phyloP scores from a whole-genome alignment of 2,888 invertebrate genomes.

The Deilephila elpenor region DNA sequence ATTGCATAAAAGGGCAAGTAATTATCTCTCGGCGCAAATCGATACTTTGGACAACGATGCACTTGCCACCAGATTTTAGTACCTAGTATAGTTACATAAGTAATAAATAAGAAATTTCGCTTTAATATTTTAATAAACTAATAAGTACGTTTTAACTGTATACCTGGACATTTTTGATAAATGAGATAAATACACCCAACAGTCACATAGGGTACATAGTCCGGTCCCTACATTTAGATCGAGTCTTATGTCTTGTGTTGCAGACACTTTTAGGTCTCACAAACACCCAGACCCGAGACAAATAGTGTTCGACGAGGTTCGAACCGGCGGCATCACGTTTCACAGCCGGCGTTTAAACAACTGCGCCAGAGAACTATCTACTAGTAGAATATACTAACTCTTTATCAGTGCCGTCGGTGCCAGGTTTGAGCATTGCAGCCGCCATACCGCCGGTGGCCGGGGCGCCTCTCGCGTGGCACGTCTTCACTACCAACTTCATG shows the following conservation, averaged over 20 bases:
- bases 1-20: too few relatives aligned
- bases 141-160: too few relatives aligned
- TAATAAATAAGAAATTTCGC: too few relatives aligned
- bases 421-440: conserved; percentile 82
- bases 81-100: too few relatives aligned
- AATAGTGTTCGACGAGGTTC: background rate
- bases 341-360: background rate
- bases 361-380: background rate
- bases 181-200: conserved; percentile 1
- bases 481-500: conserved; percentile 83
- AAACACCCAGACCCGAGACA: background rate
- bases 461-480: conserved; percentile 85
- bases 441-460: conserved; percentile 89
- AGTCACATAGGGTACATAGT: too few relatives aligned
- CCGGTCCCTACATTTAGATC: background rate
- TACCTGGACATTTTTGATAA: too few relatives aligned
- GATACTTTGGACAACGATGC: too few relatives aligned
- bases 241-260: background rate
- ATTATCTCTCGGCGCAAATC: too few relatives aligned
- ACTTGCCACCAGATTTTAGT: too few relatives aligned
- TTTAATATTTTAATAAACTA: too few relatives aligned
- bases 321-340: background rate
- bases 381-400: conserved; percentile 55
- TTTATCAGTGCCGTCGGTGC: conserved; percentile 57
- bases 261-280: background rate